Percentiles rank a stretch among this genome's conserved stretches.
Evolutionary conservation across 2,797 vertebrate genomes (phyloP).

Genomic region (Chiloscyllium punctatum): DNA sequence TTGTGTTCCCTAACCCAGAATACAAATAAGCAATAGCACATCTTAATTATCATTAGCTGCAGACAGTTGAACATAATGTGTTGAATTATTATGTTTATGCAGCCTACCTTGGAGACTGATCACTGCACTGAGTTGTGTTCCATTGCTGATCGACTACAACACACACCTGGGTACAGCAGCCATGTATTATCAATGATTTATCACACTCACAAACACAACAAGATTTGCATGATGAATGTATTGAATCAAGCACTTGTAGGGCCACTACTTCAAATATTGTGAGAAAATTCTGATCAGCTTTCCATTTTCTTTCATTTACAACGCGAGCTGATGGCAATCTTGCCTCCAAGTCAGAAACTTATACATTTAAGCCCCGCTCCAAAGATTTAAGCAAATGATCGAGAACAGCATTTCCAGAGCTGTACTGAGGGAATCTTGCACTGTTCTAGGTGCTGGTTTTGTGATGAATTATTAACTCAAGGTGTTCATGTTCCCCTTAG

Average conservation of each 20-base stretch:
- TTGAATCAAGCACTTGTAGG: not conserved
- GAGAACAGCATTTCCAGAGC: not conserved
- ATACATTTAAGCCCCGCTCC: not conserved
- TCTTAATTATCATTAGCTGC: slow-evolving; percentile 31
- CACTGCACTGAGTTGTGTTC: not conserved
- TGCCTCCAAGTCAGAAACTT: not conserved
- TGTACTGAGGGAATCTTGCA: not conserved
- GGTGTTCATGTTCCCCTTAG: no score
- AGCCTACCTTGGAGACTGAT: slow-evolving; percentile 24
- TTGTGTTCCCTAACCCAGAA: not conserved
- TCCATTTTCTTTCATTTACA: not conserved
- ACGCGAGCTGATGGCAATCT: no score
- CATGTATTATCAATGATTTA: slow-evolving; percentile 7
- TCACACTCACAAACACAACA: not conserved
- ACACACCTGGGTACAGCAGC: slow-evolving; percentile 11
- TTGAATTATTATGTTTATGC: not conserved
- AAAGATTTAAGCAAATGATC: not conserved
- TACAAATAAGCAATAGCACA: not conserved
- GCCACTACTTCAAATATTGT: no score
- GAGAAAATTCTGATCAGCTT: not conserved
- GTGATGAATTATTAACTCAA: not conserved
- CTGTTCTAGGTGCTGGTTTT: not conserved
- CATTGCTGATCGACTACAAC: slow-evolving; percentile 3
- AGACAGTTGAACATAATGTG: slow-evolving; percentile 11
- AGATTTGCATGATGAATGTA: not conserved